Evolutionary conservation across 2,113 vertebrate genomes (phyloP).

Genomic region (Phasianus colchicus): DNA sequence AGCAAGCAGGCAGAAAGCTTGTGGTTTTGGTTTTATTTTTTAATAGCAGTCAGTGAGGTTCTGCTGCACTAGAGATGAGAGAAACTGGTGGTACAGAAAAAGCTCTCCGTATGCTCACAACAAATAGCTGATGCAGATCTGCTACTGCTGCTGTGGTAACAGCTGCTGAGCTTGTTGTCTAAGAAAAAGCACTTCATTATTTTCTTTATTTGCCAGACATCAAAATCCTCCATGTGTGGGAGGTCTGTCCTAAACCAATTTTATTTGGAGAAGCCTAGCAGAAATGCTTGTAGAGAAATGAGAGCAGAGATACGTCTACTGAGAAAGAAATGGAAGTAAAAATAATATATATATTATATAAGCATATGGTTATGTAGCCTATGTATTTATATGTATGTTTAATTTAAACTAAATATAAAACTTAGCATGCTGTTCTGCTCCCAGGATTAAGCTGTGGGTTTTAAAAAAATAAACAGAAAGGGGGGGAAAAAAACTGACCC

Average conservation of each 20-base stretch:
- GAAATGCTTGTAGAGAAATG: not conserved
- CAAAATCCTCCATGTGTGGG: not conserved
- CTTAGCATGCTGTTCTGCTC: not conserved
- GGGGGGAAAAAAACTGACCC: no score
- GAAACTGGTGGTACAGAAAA: not conserved
- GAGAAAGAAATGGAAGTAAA: not conserved
- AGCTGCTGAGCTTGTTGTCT: not conserved
- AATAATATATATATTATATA: not conserved
- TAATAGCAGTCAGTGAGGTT: not conserved
- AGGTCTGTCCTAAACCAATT: not conserved
- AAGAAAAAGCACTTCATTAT: not conserved
- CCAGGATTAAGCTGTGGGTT: not conserved
- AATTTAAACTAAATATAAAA: not conserved
- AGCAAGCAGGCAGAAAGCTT: not conserved
- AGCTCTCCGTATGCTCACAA: not conserved
- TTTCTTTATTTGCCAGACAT: not conserved
- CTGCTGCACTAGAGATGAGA: not conserved
- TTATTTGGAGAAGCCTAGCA: not conserved
- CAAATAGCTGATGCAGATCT: not conserved
- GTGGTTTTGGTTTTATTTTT: not conserved
- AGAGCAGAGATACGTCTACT: not conserved
- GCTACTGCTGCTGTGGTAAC: conserved; percentile 38
- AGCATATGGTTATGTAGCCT: no score
- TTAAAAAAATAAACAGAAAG: not conserved
- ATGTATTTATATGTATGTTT: not conserved